Evolutionary conservation across 2,797 vertebrate genomes (phyloP).

Genomic region (Macrochelys suwanniensis): DNA sequence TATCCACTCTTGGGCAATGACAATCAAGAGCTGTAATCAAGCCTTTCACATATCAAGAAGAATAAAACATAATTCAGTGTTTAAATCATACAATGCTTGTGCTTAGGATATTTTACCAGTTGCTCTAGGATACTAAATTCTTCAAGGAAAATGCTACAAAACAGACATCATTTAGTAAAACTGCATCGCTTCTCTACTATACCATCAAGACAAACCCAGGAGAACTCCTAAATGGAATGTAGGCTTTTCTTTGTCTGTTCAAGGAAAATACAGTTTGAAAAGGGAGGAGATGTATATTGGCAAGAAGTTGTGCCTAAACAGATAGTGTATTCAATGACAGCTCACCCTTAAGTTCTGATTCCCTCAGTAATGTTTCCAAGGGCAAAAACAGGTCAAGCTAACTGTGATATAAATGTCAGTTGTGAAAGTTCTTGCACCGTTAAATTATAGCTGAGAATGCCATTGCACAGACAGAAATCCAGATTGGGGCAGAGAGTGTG

Average conservation of each 20-base stretch:
- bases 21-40: not conserved
- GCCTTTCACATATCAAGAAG: constrained; percentile 4
- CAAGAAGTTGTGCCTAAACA: not conserved
- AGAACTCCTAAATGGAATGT: not conserved
- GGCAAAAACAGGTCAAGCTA: not conserved
- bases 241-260: not conserved
- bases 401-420: not conserved
- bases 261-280: not conserved
- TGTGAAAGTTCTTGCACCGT: not conserved
- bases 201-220: not conserved
- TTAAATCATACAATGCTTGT: not conserved
- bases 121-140: not conserved
- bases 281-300: not conserved
- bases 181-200: rapidly evolving
- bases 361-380: not conserved
- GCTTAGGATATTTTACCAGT: not conserved
- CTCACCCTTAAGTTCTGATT: not conserved
- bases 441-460: not conserved
- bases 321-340: not conserved
- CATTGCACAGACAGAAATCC: not conserved
- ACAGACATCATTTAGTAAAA: not conserved
- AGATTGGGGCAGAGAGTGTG: not conserved
- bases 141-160: not conserved
- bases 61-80: not conserved
- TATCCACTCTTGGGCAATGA: rapidly evolving